Evolutionary conservation across 2,113 vertebrate genomes (phyloP).

Genomic region (Thermophis baileyi): DNA sequence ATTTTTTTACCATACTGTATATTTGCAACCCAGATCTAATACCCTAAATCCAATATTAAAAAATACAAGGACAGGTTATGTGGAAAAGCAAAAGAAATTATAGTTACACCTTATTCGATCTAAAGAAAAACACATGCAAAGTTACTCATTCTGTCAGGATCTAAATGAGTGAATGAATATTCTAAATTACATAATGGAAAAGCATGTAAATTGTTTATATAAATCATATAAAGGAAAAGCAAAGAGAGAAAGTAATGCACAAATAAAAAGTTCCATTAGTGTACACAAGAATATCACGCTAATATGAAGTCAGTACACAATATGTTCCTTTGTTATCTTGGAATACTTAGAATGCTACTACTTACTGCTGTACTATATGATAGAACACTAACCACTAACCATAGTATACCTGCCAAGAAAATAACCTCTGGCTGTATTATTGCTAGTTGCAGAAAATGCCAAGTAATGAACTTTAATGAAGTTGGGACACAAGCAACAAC

Average conservation of each 20-base stretch:
- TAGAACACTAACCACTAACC: background rate
- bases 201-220: background rate
- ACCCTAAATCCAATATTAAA: background rate
- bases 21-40: background rate
- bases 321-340: background rate
- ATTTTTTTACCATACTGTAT: background rate
- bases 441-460: background rate
- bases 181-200: slow-evolving; percentile 32
- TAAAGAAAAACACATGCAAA: background rate
- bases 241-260: slow-evolving; percentile 42
- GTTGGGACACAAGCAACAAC: background rate
- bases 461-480: background rate
- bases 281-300: background rate
- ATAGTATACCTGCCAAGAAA: accelerated
- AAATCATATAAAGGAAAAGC: background rate
- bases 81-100: background rate
- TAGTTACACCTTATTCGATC: background rate
- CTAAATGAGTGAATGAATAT: slow-evolving; percentile 12
- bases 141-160: background rate
- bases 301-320: slow-evolving; percentile 14
- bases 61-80: background rate
- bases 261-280: background rate
- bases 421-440: background rate
- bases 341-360: slow-evolving; percentile 10
- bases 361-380: background rate